Conservation (phyloP, 2,888 invertebrate genomes). For the Melieria picta region DNA sequence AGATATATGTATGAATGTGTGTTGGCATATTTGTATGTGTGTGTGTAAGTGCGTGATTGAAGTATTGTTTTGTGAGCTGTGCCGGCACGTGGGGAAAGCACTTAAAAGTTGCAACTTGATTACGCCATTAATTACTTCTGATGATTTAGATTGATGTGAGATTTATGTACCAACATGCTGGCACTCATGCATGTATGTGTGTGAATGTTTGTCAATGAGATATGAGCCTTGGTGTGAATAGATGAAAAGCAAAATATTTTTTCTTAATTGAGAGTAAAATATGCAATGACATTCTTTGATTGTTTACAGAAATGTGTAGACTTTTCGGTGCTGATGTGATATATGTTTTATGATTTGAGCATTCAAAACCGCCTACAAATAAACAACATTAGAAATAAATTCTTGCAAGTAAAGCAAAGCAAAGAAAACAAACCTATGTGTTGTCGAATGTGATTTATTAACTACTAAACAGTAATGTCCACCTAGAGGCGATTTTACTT, state of each 20-base stretch:
- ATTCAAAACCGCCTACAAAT: no score
- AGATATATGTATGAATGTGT: no score
- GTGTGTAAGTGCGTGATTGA: not conserved
- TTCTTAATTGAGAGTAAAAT: not conserved
- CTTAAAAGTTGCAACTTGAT: slow-evolving; percentile 50
- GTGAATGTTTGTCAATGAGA: not conserved
- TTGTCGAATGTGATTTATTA: no score
- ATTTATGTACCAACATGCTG: not conserved
- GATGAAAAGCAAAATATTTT: not conserved
- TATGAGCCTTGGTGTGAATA: not conserved
- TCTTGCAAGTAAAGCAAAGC: no score
- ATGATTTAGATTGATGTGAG: slow-evolving; percentile 54
- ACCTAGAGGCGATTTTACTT: no score
- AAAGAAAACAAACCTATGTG: no score
- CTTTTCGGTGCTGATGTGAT: not conserved
- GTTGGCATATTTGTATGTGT: no score
- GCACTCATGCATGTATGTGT: not conserved
- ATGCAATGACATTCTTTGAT: not conserved
- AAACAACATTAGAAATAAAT: no score
- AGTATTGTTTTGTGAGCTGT: not conserved
- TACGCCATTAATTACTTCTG: slow-evolving; percentile 55
- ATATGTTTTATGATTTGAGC: no score
- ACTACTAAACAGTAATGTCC: no score
- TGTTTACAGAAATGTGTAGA: not conserved
- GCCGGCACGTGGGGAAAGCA: not conserved